Evolutionary conservation across 2,888 invertebrate genomes (phyloP).

Genomic region (Teleiodes luculella): DNA sequence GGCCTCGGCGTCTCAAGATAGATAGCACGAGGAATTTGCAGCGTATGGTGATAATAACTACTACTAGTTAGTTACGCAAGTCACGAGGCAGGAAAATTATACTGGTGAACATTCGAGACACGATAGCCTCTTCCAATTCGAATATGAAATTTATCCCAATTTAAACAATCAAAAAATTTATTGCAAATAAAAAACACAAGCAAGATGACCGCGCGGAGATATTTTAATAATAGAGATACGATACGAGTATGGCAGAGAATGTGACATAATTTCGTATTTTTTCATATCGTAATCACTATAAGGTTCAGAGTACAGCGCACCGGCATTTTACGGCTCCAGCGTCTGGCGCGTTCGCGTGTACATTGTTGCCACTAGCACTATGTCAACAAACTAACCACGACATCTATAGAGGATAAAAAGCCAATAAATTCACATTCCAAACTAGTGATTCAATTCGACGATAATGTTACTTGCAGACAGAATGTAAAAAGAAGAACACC

Average conservation of each 20-base stretch:
- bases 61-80: conserved; percentile 1
- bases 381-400: conserved; percentile 12
- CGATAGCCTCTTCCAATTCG: too few relatives aligned
- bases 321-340: neutral
- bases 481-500: conserved; percentile 29
- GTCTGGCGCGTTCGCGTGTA: conserved; percentile 8
- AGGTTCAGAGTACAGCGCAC: conserved; percentile 36
- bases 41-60: conserved; percentile 10
- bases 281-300: conserved; percentile 48
- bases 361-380: conserved; percentile 8
- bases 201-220: too few relatives aligned
- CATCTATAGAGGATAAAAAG: conserved; percentile 6
- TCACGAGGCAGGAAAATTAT: neutral
- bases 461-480: conserved; percentile 15
- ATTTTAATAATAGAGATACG: too few relatives aligned
- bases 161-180: too few relatives aligned
- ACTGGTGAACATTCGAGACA: conserved; percentile 6
- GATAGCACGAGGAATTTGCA: conserved; percentile 19
- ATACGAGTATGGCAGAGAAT: too few relatives aligned
- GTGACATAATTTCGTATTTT: conserved; percentile 40
- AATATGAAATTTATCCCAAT: too few relatives aligned
- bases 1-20: conserved; percentile 4
- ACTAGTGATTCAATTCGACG: conserved; percentile 6
- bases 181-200: too few relatives aligned
- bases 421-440: conserved; percentile 9